Evolutionary conservation across 2,888 invertebrate genomes (phyloP).

Genomic region (Eupithecia exiguata): DNA sequence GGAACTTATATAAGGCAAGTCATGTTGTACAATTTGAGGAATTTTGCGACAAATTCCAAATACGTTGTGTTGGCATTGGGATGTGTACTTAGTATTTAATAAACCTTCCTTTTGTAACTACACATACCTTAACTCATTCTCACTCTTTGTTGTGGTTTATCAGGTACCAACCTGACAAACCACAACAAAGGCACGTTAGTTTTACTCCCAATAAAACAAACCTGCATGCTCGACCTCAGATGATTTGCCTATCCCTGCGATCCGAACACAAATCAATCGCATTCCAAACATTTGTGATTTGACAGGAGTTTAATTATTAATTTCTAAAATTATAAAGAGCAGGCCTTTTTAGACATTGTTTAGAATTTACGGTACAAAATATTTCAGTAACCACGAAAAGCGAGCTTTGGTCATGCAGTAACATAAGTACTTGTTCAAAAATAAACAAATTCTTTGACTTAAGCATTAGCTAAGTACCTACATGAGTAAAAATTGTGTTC

Average conservation of each 20-base stretch:
- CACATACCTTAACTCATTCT: neutral
- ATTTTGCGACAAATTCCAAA: too few species aligned
- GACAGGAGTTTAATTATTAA: neutral
- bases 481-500: neutral
- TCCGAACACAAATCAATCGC: constrained; percentile 42
- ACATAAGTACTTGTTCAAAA: neutral
- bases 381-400: too few species aligned
- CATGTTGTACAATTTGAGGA: too few species aligned
- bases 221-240: constrained; percentile 32
- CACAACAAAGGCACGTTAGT: constrained; percentile 40
- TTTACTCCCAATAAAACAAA: constrained; percentile 43
- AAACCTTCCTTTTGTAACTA: neutral
- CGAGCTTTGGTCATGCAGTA: neutral
- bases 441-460: neutral
- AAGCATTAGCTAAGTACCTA: neutral
- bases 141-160: neutral
- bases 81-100: too few species aligned
- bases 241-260: constrained; percentile 41
- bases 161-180: constrained; percentile 15
- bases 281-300: constrained; percentile 8
- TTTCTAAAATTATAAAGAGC: neutral
- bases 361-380: too few species aligned
- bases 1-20: too few species aligned
- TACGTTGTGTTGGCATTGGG: too few species aligned
- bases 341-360: neutral